These are phyloP conservation scores for Anniella stebbinsi DNA, from an alignment of 2,797 vertebrate species.

Conservation along the genomic window DNA sequence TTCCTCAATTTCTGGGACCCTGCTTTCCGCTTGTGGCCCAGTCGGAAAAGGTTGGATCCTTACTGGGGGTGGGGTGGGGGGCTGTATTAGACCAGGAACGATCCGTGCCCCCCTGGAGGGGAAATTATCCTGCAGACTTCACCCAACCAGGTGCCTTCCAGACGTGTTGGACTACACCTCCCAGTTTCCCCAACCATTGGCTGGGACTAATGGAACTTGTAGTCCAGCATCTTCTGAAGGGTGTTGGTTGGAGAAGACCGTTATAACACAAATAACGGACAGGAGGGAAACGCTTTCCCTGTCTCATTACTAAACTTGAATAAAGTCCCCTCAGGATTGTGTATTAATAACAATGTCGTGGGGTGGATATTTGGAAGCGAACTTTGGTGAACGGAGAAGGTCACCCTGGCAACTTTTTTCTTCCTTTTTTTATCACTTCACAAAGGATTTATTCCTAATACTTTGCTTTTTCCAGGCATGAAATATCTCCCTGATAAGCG, in stretches of 20 bases:
- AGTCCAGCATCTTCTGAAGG: too few species aligned
- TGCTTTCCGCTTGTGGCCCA: too few species aligned
- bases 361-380: not conserved
- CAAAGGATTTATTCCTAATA: constrained; percentile 26
- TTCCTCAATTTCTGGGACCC: not conserved
- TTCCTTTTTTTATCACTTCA: not conserved
- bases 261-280: too few species aligned
- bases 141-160: too few species aligned
- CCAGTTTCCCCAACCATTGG: not conserved
- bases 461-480: constrained; percentile 10
- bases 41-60: too few species aligned
- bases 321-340: not conserved
- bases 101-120: too few species aligned
- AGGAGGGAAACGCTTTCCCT: not conserved
- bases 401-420: not conserved
- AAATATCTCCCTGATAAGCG: constrained; percentile 9
- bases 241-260: not conserved
- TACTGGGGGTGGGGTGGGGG: too few species aligned
- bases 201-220: not conserved
- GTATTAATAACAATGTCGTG: not conserved
- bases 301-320: not conserved
- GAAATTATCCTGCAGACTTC: too few species aligned
- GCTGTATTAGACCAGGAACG: too few species aligned
- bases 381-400: constrained; percentile 31
- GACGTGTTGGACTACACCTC: not conserved